phyloP scores from a whole-genome alignment of 2,113 vertebrate genomes.

The Bos javanicus region DNA sequence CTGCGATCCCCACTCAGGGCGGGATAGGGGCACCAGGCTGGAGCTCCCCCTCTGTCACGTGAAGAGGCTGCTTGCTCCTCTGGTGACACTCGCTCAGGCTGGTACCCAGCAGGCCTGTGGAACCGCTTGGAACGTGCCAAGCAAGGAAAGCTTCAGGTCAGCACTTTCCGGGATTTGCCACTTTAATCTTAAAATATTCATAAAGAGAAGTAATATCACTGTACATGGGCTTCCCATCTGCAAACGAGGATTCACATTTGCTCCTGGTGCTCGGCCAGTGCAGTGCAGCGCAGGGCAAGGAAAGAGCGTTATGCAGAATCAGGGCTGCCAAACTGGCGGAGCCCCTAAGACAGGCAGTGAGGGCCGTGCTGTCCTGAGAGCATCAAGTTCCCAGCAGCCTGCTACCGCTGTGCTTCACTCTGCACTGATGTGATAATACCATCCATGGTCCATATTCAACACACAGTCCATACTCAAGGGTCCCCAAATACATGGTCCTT shows the following conservation, averaged over 20 bases:
- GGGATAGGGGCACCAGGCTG: background rate
- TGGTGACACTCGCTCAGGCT: fast-evolving
- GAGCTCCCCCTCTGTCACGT: fast-evolving
- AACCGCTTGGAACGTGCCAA: background rate
- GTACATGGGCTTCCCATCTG: background rate
- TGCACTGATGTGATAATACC: fast-evolving
- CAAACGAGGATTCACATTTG: background rate
- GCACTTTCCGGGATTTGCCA: slow-evolving; percentile 22
- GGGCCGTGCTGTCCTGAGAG: fast-evolving
- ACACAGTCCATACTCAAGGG: fast-evolving
- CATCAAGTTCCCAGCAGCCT: background rate
- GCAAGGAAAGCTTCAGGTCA: background rate
- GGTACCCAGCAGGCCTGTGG: background rate
- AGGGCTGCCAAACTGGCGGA: background rate
- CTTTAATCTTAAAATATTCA: slow-evolving; percentile 33
- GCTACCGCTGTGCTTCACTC: fast-evolving
- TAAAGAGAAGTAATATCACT: background rate
- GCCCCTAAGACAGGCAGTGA: background rate
- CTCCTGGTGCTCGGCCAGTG: background rate
- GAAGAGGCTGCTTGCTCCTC: fast-evolving
- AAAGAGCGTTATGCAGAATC: fast-evolving
- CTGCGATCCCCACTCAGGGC: fast-evolving
- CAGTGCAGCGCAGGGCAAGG: fast-evolving
- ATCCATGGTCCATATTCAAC: background rate
- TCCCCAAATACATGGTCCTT: fast-evolving